Conservation (phyloP, 2,888 invertebrate species). For the Cyclophora punctaria region DNA sequence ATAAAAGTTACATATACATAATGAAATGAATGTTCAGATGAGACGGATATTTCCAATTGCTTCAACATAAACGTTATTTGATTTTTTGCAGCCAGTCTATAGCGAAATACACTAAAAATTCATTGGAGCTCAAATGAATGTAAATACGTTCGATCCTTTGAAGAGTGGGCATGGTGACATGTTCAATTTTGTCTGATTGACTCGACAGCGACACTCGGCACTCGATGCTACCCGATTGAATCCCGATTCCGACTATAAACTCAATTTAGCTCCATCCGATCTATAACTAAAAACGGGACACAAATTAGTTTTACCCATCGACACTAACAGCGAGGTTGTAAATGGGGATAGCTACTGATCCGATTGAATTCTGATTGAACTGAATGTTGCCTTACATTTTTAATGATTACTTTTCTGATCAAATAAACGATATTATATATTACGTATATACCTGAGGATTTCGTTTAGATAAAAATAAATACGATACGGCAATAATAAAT, state of each 20-base stretch:
- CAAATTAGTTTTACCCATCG: conserved; percentile 26
- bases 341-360: too few relatives aligned
- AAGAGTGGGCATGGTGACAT: conserved; percentile 41
- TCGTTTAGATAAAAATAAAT: too few relatives aligned
- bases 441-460: too few relatives aligned
- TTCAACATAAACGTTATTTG: not conserved
- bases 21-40: too few relatives aligned
- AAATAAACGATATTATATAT: too few relatives aligned
- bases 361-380: too few relatives aligned
- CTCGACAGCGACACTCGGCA: conserved; percentile 46
- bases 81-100: not conserved
- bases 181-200: conserved; percentile 59
- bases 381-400: too few relatives aligned
- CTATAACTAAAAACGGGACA: conserved; percentile 33
- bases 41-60: too few relatives aligned
- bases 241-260: conserved; percentile 48
- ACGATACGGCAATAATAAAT: too few relatives aligned
- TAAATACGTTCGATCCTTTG: conserved; percentile 23
- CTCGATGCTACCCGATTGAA: conserved; percentile 51
- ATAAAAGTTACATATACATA: too few relatives aligned
- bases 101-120: conserved; percentile 5
- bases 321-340: not conserved
- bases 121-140: conserved; percentile 12
- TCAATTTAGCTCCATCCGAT: conserved; percentile 38
- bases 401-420: too few relatives aligned